Evolutionary conservation across 2,888 invertebrate species (phyloP), one percentile per base, ranked within the genome.

Genomic region (Pterobdella sp.): DNA sequence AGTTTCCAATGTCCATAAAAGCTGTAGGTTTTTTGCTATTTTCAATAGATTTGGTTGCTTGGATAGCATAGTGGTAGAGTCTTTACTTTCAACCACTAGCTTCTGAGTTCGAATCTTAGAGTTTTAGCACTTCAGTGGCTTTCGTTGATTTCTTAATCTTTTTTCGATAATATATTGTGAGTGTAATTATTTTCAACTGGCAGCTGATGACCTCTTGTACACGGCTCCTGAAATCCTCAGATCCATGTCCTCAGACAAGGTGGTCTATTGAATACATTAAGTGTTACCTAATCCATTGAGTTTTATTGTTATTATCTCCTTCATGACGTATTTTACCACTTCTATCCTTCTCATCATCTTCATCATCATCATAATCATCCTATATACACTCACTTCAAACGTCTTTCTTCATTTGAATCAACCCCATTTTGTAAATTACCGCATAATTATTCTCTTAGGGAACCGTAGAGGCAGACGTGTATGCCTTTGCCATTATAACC

Each of bases 401-500:
- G 18, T 18, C 7, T 18, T 18, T 14, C 42, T 14, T 18, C 42
- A 42, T 18, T 14, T 18, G 10, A 42, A 7, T 14, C 42, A 7
- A 42, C 42, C 7, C 42, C 42, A 42, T 18, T 14, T 18, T 18
- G 18, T 18, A 42, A 7, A 7, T 14, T 18, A 42, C 42, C 42
- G 18, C 42, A 42, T 18, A 7, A 42, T 18, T 22, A 35, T 32
- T 36, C 1, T 29, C 18, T 22, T 29, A 60, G 34, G 71, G 71
- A 60, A 60, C 63, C 18, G 18, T 29, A 37, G 63, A 71, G 35
- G 71, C 35, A 31, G 71, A 71, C 36, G 35, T 71, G 71, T 71
- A 60, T 35, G 71, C 71, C n/a, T 71, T 71, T 34, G 71, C 63
- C 2, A 71, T 71, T 3, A 71, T 71, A 32, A 63, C 63, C 35